Base-by-base conservation (phyloP, 2,797 vertebrate genomes). In the Catostomus latipinnis region DNA sequence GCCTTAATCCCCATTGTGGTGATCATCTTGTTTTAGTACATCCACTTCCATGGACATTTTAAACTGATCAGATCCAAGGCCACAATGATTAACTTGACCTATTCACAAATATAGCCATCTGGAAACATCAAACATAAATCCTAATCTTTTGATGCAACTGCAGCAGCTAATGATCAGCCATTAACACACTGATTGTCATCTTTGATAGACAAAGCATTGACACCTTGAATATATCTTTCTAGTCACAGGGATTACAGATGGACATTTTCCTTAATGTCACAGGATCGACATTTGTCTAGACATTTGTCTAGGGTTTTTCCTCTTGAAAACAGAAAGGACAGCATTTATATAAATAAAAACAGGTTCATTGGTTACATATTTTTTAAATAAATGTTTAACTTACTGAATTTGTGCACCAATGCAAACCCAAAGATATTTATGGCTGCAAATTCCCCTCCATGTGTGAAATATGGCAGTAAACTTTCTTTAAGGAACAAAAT, bases 201-300 rank as follows among this genome's bases (percentile, higher is more conserved):
- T 77, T 57, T 54, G 69, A 78, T 57, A 84, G 80, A 84, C 83
- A 61, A 68, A 49, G 68, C 73, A 65, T 83, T 86, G 81, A 74
- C 84, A 82, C 83, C 71, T 82, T 52, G 57, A 48, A 13, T 56
- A 71, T 45, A 22, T 63, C 62, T 43, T 62, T 18, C 76, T 71
- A 88, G 82, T 83, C 83, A 78, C 22, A 71, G 18, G 71, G 81
- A 86, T 85, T 79, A 83, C 71, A 6, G 6, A 57, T 65, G 72
- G 66, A 78, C 84, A 61, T 65, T 16, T 50, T 34, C 60, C 60
- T 56, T 56, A 71, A 81, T 10, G 10, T 50, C 46, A 65, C 57
- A 45, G 45, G 70, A 70, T 57, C 46, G 34, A 60, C 69, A 58
- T 56, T 63, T 81, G 66, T 69, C 80, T 76, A 79, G 74, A 43